phyloP scores from a whole-genome alignment of 2,797 vertebrate genomes.

The Lindbergichthys nudifrons region DNA sequence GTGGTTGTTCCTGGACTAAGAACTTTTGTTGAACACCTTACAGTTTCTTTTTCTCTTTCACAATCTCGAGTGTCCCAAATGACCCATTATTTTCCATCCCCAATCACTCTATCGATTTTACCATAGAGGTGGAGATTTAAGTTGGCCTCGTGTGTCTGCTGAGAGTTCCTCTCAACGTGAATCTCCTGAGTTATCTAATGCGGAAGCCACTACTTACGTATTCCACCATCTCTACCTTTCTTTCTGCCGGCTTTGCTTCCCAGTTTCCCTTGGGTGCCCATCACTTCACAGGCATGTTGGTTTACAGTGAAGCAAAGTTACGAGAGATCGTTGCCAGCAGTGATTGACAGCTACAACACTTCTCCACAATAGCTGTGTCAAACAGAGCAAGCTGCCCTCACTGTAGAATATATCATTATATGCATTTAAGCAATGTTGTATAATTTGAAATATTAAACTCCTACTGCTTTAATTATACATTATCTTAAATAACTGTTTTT shows the following conservation, averaged over 20 bases:
- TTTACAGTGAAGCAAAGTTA: constrained; percentile 53
- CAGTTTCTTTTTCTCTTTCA: constrained; percentile 40
- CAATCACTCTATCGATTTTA: constrained; percentile 67
- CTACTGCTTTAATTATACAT: constrained; percentile 19
- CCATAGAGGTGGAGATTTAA: constrained; percentile 59
- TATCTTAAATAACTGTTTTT: neutral
- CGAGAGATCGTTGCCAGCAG: constrained; percentile 60
- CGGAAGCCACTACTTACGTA: constrained; percentile 30
- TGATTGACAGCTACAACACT: constrained; percentile 64
- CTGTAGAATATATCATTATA: constrained; percentile 32
- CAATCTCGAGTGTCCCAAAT: constrained; percentile 59
- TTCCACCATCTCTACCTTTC: constrained; percentile 40
- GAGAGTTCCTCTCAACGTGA: constrained; percentile 61
- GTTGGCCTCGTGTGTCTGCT: constrained; percentile 23
- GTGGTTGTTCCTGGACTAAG: constrained; percentile 25
- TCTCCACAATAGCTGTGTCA: constrained; percentile 46
- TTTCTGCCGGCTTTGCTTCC: constrained; percentile 57
- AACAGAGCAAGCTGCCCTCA: constrained; percentile 42
- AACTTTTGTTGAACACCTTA: constrained; percentile 46
- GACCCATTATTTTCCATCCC: constrained; percentile 65
- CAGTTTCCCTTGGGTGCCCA: constrained; percentile 39
- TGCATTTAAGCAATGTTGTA: constrained; percentile 36
- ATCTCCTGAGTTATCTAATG: constrained; percentile 55
- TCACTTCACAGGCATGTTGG: constrained; percentile 48
- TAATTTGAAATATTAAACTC: constrained; percentile 11